A percentile compares a stretch with the other conserved stretches of the same genome.
Conservation (phyloP, 2,113 vertebrate species). For the Psettodes erumei region DNA sequence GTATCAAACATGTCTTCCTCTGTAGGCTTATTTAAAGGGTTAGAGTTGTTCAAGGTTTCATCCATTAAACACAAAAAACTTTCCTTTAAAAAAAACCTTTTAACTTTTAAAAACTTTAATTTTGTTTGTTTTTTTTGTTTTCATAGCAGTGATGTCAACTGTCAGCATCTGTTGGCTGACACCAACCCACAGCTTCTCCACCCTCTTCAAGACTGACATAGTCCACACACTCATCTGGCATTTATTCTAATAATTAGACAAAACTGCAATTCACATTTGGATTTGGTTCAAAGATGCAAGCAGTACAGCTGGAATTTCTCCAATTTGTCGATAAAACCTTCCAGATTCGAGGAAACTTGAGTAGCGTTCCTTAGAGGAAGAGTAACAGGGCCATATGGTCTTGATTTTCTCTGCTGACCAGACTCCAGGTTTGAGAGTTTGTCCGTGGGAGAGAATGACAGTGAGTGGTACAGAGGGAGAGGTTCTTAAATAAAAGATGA, state of each 20-base stretch:
- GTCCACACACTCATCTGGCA: constrained; percentile 7
- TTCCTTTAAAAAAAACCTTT: background rate
- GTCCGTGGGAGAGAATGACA: constrained; percentile 1
- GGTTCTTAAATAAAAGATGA: background rate
- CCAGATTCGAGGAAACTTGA: constrained; percentile 45
- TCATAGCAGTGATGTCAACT: background rate
- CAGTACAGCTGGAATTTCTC: constrained; percentile 20
- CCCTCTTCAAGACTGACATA: background rate
- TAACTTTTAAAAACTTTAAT: background rate
- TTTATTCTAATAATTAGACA: background rate
- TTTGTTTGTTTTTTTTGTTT: no score
- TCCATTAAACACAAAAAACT: no score
- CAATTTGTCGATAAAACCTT: constrained; percentile 28
- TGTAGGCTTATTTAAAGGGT: background rate
- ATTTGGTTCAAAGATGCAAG: constrained; percentile 12
- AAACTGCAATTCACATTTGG: constrained; percentile 33
- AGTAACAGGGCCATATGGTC: constrained; percentile 39
- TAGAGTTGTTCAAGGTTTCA: background rate
- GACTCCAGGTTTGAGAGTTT: constrained; percentile 1
- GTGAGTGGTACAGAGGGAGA: background rate
- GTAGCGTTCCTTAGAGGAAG: constrained; percentile 2
- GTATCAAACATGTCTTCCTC: background rate
- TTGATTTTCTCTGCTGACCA: constrained; percentile 44
- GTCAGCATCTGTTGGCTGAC: background rate
- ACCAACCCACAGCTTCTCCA: constrained; percentile 17